Evolutionary conservation across 2,113 vertebrate genomes (phyloP), one percentile per base, ranked within the genome.

Genomic region (Hemicordylus capensis): DNA sequence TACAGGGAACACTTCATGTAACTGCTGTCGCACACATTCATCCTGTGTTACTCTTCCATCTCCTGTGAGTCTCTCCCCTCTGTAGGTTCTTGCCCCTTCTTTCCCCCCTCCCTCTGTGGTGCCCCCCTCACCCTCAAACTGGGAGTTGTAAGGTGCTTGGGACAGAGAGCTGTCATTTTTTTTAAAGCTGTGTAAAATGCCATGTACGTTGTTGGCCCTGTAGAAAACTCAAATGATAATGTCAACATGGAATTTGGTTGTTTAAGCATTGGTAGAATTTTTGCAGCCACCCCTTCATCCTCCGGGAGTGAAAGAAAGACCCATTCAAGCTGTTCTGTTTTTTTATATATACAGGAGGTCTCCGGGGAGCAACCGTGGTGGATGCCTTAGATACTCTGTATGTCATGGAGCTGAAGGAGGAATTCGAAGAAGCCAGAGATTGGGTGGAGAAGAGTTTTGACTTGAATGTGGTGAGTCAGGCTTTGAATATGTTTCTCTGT

Each of bases 361-460:
- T 99, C 86, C 96, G 96, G 70, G 99, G 99, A 93, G 99, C 98
- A 0, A 98, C 98, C 0, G 96, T 99, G 90, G 96, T 99, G 0
- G 98, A 99, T 76, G 98, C 99, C 54, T 97, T 99, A 63, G 99
- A 99, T 73, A 99, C 99, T 0, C 96, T 99, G 61, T 99, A 98
- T 89, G 98, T 99, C 92, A 99, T 99, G 99, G 98, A 98, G 69
- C 92, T 99, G 66, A 97, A 96, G 91, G 97, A 99, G 22, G 98
- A 99, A 87, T 99, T 98, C 91, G 96, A 97, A 34, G 98, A 99
- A 81, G 99, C 99, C 87, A 98, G 97, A 95, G 95, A 97, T 81
- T 99, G 99, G 99, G 98, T 99, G 75, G 94, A 97, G 92, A 97
- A 95, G 89, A 98, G 92, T 93, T 97, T 99, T 87, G 98, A 99